Base-by-base conservation (phyloP, 2,113 vertebrate genomes). In the Heteronetta atricapilla region DNA sequence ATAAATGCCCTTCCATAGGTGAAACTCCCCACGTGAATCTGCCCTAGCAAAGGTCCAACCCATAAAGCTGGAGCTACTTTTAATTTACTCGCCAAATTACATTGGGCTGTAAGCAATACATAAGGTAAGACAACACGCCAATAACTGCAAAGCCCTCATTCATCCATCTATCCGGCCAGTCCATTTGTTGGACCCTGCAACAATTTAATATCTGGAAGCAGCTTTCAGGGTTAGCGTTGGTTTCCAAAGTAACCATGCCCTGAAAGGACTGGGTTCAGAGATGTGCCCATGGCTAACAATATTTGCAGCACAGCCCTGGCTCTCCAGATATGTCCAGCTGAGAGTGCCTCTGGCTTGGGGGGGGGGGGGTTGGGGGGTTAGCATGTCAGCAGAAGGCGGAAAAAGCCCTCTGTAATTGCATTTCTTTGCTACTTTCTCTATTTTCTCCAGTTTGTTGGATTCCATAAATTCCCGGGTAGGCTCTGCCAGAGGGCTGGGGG, bases 121-220 rank as follows among this genome's bases (percentile, higher is more conserved):
- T 17, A 52, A 84, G 79, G 74, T 36, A 68, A 46, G 84, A 53
- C 79, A 77, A 46, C 31, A 88, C 69, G 42, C 82, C 88, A 88
- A 48, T 3, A 74, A 48, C 46, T 53, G 81, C 31, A 23, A 5
- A 84, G 34, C 36, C 70, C 34, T 26, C 69, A 1, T 40, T 6
- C 77, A 21, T 58, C 63, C 86, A 50, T 48, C 70, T 75, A 44
- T 36, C 34, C 58, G 89, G 34, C 76, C 91, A 81, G 94, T 81
- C 96, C 96, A 82, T 93, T 95, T 88, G 73, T 90, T 92, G 94
- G 92, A 93, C 91, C 85, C 90, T 29, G 74, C 72, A 93, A 91
- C 88, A 92, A 82, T 95, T 96, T 94, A 73, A 95, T 96, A 89
- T 86, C 95, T 95, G 93, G 96, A 76, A 89, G 73, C 87, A 94